Base-by-base conservation (phyloP, 2,888 invertebrate species). In the Opisthograptis luteolata region DNA sequence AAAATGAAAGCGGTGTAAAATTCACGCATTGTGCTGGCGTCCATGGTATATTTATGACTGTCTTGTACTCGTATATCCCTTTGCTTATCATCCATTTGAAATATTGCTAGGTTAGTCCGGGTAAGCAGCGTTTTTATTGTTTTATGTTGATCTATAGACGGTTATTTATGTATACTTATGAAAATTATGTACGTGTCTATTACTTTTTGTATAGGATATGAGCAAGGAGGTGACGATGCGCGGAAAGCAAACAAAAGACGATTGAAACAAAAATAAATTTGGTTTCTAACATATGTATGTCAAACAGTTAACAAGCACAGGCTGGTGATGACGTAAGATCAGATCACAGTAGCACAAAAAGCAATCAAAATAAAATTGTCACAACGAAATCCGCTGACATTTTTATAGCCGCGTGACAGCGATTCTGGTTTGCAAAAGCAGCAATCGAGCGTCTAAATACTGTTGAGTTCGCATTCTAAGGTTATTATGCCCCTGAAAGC, bases 1-100 rank as follows among this genome's bases (percentile, higher is more conserved):
- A 85, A 88, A 88, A 85, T 84, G 79, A 85, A 80, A 86, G 76
- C 68, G 77, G 64, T 77, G 83, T 87, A 81, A 87, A 87, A 83
- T 80, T 81, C 80, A 79, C 80, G 81, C 82, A 81, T 84, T 85
- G 84, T 84, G 66, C 71, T 66, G 55, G 62, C 62, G 63, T 72
- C 69, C 71, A 71, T 73, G 74, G 71, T 79, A 67, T 75, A 79
- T 84, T 82, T 83, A 84, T 66, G 73, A 68, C 63, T 58, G 42
- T 30, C 36, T 56, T 57, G 47, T 53, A 20, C 35, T 36, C 37
- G 64, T 63, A 64, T 60, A 67, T 70, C 64, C 62, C 60, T 55
- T 58, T 61, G 57, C 64, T 63, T 72, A 70, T 76, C 66, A 74
- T 76, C 72, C 73, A 67, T 14, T 73, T 73, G 63, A 60, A 61